Conservation (phyloP, 2,797 vertebrate species). For the Tympanoctomys barrerae region DNA sequence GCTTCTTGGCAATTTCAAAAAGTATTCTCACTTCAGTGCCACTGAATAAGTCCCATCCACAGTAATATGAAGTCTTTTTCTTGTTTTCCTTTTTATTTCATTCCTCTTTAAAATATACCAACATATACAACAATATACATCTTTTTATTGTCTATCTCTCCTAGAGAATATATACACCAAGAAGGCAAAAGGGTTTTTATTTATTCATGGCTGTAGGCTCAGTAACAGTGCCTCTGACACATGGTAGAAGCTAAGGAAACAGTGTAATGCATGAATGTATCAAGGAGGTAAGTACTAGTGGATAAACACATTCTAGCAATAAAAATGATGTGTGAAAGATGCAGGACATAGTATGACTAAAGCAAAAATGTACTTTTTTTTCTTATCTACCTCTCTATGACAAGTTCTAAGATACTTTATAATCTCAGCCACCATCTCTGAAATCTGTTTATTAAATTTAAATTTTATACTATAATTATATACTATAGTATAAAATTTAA, state of each 20-base stretch:
- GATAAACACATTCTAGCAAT: not conserved
- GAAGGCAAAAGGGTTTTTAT: not conserved
- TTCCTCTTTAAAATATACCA: not conserved
- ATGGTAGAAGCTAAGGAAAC: not conserved
- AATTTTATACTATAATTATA: slow-evolving; percentile 23
- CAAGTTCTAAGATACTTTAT: not conserved
- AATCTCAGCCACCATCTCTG: not conserved
- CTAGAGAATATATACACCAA: not conserved
- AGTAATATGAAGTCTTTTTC: no score
- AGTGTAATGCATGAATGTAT: not conserved
- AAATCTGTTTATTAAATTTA: not conserved
- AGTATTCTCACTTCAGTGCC: not conserved
- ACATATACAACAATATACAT: not conserved
- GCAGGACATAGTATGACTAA: not conserved
- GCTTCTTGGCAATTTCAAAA: not conserved
- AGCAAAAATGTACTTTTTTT: not conserved
- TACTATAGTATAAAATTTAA: not conserved
- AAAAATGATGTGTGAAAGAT: not conserved
- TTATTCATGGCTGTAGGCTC: not conserved
- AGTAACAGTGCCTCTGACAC: not conserved
- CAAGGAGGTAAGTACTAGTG: not conserved
- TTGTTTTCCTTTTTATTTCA: not conserved
- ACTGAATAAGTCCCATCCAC: not conserved
- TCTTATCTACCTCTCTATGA: not conserved
- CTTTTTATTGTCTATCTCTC: not conserved